phyloP scores from a whole-genome alignment of 2,797 vertebrate genomes.

The Sebastes flavidus region DNA sequence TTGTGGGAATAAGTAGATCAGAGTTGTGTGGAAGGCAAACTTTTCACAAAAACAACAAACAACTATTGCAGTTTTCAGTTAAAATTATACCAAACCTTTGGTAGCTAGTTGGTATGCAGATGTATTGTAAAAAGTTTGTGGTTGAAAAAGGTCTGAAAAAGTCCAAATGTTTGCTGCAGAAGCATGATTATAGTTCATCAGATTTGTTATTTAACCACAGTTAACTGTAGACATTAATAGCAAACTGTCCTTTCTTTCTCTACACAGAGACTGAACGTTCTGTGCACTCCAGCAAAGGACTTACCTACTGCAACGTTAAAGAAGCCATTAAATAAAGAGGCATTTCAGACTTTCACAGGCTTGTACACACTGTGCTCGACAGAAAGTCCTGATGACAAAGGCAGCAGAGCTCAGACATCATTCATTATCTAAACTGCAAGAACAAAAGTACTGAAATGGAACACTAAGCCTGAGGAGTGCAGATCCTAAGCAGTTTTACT shows the following conservation, averaged over 20 bases:
- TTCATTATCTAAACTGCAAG: conserved; percentile 12
- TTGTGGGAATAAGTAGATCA: background rate
- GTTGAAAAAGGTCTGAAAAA: background rate
- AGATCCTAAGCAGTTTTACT: background rate
- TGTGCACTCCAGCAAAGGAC: conserved; percentile 77
- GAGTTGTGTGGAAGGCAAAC: background rate
- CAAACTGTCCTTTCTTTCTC: conserved; percentile 9
- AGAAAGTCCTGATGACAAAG: background rate
- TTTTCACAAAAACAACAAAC: background rate
- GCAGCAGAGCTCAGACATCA: background rate
- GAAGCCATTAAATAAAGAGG: conserved; percentile 34
- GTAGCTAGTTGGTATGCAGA: too few species aligned
- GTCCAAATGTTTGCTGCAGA: background rate
- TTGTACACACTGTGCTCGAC: conserved; percentile 65
- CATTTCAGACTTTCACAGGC: conserved; percentile 78
- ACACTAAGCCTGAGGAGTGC: background rate
- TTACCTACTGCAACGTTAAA: conserved; percentile 45
- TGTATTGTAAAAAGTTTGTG: background rate
- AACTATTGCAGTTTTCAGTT: background rate
- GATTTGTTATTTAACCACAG: background rate
- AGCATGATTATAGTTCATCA: background rate
- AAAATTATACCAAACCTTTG: background rate
- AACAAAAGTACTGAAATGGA: background rate
- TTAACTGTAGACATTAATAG: background rate
- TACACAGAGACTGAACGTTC: conserved; percentile 72